These are phyloP conservation scores for Darevskia nairensis DNA, from an alignment of 2,797 vertebrate genomes.

Conservation along the genomic window DNA sequence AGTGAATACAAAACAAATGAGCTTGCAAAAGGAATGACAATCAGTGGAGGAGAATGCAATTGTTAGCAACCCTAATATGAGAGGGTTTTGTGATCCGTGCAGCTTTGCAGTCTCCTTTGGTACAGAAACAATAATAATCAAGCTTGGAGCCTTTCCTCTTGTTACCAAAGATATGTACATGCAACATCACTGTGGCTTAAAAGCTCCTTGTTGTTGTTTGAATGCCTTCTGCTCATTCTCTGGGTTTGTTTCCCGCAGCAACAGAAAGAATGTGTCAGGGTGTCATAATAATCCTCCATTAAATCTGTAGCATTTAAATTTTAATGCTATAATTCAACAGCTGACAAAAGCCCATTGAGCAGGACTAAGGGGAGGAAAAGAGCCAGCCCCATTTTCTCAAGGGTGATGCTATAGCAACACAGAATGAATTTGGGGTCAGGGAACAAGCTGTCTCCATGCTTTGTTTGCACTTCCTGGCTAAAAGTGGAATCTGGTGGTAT, in stretches of 20 bases:
- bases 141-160: slow-evolving; percentile 62
- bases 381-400: slow-evolving; percentile 81
- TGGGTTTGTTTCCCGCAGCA: slow-evolving; percentile 77
- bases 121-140: slow-evolving; percentile 36
- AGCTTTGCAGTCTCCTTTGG: slow-evolving; percentile 9
- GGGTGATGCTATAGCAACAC: slow-evolving; percentile 86
- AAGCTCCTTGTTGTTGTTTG: slow-evolving; percentile 55
- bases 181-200: slow-evolving; percentile 55
- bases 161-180: slow-evolving; percentile 52
- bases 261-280: slow-evolving; percentile 80
- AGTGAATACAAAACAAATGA: slow-evolving; percentile 55
- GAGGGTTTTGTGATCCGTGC: slow-evolving; percentile 58
- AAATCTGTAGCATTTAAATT: slow-evolving; percentile 86
- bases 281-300: slow-evolving; percentile 88
- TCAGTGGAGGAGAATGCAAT: slow-evolving; percentile 51
- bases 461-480: slow-evolving; percentile 83
- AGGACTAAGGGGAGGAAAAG: slow-evolving; percentile 77
- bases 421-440: slow-evolving; percentile 84
- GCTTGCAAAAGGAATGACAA: slow-evolving; percentile 60
- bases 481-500: slow-evolving; percentile 78
- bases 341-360: slow-evolving; percentile 86
- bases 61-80: slow-evolving; percentile 34
- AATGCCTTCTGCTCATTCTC: slow-evolving; percentile 73
- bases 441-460: slow-evolving; percentile 81
- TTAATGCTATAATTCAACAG: slow-evolving; percentile 87